Evolutionary conservation across 1,140 invertebrate species (phyloP).

Genomic region (Planococcus citri): DNA sequence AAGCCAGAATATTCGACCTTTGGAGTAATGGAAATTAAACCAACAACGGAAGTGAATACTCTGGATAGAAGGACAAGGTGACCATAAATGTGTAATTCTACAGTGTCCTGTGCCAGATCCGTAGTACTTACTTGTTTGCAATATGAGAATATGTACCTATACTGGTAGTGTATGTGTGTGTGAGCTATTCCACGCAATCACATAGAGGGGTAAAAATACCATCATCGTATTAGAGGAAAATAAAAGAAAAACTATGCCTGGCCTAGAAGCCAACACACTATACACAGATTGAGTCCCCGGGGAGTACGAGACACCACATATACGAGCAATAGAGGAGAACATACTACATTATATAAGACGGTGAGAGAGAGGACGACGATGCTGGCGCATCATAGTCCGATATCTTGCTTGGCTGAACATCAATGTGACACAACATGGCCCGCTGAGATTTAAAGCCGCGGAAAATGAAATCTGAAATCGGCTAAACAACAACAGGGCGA

Average conservation of each 20-base stretch:
- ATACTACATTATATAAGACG: too few species aligned
- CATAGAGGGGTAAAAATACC: neutral
- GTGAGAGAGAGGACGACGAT: neutral
- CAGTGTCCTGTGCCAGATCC: too few species aligned
- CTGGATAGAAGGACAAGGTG: too few species aligned
- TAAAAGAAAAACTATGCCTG: neutral
- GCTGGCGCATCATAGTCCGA: constrained; percentile 6
- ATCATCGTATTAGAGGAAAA: neutral
- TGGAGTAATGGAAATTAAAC: neutral
- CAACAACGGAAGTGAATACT: too few species aligned
- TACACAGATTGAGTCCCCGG: neutral
- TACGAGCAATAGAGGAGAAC: neutral
- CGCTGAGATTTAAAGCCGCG: constrained; percentile 13
- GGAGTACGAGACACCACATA: constrained; percentile 1
- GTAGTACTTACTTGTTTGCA: too few species aligned
- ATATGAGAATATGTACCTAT: too few species aligned
- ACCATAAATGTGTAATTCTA: too few species aligned
- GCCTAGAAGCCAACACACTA: neutral
- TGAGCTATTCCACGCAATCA: too few species aligned
- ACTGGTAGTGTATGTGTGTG: too few species aligned
- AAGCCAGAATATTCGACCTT: too few species aligned
- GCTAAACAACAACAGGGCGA: neutral
- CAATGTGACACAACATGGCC: constrained; percentile 12
- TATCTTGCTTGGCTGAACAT: constrained; percentile 19
- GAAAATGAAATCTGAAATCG: constrained; percentile 17